A percentile compares a stretch with the other conserved stretches of the same genome.
These are phyloP conservation scores for Sitophilus oryzae DNA, from an alignment of 1,140 invertebrate genomes.

Conservation along the genomic window DNA sequence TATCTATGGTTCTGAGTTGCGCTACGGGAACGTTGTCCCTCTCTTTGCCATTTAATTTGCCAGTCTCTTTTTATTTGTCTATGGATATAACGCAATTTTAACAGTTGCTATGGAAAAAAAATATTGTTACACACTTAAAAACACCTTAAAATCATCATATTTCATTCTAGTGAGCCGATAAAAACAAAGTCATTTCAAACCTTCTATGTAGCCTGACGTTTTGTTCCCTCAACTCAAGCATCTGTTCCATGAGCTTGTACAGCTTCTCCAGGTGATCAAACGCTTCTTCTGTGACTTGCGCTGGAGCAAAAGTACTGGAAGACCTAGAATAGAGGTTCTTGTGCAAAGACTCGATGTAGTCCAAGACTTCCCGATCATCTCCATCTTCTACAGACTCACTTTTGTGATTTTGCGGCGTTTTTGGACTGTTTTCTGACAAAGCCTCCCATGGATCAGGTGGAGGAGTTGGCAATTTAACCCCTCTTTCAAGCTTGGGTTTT, in stretches of 20 bases:
- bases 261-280: constrained; percentile 73
- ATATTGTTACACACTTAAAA: too few relatives aligned
- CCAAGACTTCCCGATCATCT: constrained; percentile 33
- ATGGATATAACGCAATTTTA: too few relatives aligned
- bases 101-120: too few relatives aligned
- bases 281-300: constrained; percentile 51
- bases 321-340: constrained; percentile 25
- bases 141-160: too few relatives aligned
- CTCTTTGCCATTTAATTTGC: too few relatives aligned
- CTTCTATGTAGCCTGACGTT: constrained; percentile 61
- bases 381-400: background rate
- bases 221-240: constrained; percentile 63
- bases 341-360: constrained; percentile 37
- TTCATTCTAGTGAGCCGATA: too few relatives aligned
- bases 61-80: too few relatives aligned
- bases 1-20: too few relatives aligned
- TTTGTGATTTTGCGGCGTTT: background rate
- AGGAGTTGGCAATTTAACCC: constrained; percentile 36
- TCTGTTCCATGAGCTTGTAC: constrained; percentile 66
- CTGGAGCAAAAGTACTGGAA: constrained; percentile 45
- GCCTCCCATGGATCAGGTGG: constrained; percentile 34
- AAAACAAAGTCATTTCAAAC: too few relatives aligned
- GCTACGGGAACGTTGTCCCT: too few relatives aligned
- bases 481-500: constrained; percentile 26
- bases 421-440: background rate